These are phyloP conservation scores for Chlamydotis undulata DNA, from an alignment of 2,113 vertebrate species.

Conservation along the genomic window DNA sequence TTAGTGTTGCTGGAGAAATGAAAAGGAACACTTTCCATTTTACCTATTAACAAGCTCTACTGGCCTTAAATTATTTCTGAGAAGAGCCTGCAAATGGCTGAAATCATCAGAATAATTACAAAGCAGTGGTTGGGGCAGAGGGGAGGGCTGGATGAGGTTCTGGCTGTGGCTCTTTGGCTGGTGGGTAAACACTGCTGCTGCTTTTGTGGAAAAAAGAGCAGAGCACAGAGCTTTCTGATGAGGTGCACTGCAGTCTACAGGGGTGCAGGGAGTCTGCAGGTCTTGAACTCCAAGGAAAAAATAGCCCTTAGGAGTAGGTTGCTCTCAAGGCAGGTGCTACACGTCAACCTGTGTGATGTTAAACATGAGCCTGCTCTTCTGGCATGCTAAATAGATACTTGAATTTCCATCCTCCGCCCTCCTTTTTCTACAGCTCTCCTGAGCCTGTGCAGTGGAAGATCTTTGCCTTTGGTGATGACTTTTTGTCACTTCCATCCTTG, in stretches of 20 bases:
- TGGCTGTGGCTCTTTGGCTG: background rate
- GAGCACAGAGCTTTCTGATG: background rate
- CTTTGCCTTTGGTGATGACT: background rate
- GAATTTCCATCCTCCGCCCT: background rate
- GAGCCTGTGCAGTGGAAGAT: background rate
- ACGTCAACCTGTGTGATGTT: background rate
- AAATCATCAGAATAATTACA: constrained; percentile 52
- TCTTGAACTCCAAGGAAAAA: background rate
- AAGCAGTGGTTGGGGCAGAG: background rate
- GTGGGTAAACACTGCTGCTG: background rate
- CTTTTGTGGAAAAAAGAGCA: background rate
- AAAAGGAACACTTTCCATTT: constrained; percentile 70
- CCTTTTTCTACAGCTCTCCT: background rate
- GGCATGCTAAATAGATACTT: background rate
- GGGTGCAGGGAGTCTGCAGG: background rate
- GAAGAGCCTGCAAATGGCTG: constrained; percentile 44
- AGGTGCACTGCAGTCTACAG: background rate
- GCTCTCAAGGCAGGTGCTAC: background rate
- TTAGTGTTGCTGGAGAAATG: constrained; percentile 61
- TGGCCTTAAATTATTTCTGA: constrained; percentile 61
- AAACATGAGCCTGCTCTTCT: background rate
- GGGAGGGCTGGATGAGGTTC: background rate
- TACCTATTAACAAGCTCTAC: constrained; percentile 63
- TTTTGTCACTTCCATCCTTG: background rate
- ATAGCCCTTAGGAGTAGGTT: background rate